Conservation (phyloP, 64 coral and sea anemone species). For the Montipora foliosa region DNA sequence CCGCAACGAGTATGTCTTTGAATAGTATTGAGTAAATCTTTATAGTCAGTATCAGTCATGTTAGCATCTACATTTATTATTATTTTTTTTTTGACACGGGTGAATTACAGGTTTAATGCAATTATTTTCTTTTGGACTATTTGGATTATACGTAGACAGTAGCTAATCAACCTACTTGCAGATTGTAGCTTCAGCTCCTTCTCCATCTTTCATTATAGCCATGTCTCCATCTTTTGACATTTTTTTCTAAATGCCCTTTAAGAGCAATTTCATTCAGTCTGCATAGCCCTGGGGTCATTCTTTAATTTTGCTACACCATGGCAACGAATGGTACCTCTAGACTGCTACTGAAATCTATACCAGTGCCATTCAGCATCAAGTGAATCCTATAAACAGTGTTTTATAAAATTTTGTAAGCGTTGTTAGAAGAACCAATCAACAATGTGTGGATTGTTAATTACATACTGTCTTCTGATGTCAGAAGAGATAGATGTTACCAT, state of each 20-base stretch:
- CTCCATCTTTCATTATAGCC: constrained; percentile 23
- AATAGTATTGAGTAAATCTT: constrained; percentile 43
- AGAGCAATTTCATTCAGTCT: constrained; percentile 40
- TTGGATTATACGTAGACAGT: constrained; percentile 53
- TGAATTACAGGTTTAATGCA: constrained; percentile 50
- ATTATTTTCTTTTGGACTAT: constrained; percentile 14
- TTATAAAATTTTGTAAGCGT: constrained; percentile 48
- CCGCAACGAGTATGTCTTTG: constrained; percentile 55
- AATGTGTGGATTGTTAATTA: constrained; percentile 63
- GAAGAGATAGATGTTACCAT: background rate
- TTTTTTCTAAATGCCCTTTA: constrained; percentile 40
- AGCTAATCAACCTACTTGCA: constrained; percentile 61
- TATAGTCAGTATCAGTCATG: constrained; percentile 38
- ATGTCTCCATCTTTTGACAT: constrained; percentile 5
- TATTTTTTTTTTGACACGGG: constrained; percentile 47
- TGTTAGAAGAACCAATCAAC: constrained; percentile 61
- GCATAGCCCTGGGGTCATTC: constrained; percentile 49
- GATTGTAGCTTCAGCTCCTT: constrained; percentile 19
- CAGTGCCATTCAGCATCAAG: constrained; percentile 62
- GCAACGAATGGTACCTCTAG: constrained; percentile 44
- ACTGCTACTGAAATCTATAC: constrained; percentile 62
- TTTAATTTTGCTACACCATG: constrained; percentile 60
- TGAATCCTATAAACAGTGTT: constrained; percentile 53
- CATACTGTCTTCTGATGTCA: constrained; percentile 53
- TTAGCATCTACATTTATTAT: background rate